Evolutionary conservation across 2,888 invertebrate species (phyloP).

Genomic region (Agrilus mali): DNA sequence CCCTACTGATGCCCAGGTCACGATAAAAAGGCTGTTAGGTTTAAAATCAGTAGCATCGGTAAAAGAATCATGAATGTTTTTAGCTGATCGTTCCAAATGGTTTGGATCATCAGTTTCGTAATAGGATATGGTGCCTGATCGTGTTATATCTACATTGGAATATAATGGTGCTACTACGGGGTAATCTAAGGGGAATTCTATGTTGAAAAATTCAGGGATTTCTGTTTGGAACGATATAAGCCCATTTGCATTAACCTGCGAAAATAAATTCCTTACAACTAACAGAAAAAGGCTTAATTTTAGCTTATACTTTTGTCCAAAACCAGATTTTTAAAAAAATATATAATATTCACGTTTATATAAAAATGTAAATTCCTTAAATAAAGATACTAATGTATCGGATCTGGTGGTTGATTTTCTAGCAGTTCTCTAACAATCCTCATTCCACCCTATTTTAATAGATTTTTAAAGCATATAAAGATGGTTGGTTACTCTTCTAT

Average conservation of each 20-base stretch:
- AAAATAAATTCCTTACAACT: slow-evolving; percentile 11
- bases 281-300: too few species aligned
- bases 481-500: too few species aligned
- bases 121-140: slow-evolving; percentile 60
- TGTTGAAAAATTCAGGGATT: slow-evolving; percentile 73
- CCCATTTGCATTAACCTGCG: slow-evolving; percentile 84
- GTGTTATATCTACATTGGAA: slow-evolving; percentile 76
- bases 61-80: slow-evolving; percentile 61
- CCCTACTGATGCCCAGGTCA: slow-evolving; percentile 85
- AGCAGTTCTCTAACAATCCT: too few species aligned
- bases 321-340: too few species aligned
- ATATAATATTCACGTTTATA: too few species aligned
- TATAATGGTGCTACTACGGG: slow-evolving; percentile 85
- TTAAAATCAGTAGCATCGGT: slow-evolving; percentile 57
- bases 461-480: too few species aligned
- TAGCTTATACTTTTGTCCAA: too few species aligned
- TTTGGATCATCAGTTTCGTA: slow-evolving; percentile 50
- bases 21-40: slow-evolving; percentile 69
- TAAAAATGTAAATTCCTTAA: too few species aligned
- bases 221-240: slow-evolving; percentile 82
- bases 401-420: too few species aligned
- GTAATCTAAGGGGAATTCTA: slow-evolving; percentile 80
- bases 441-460: too few species aligned
- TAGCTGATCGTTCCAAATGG: slow-evolving; percentile 52
- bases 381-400: too few species aligned